Conservation (phyloP, 2,888 invertebrate species). For the Geotrupes spiniger region DNA sequence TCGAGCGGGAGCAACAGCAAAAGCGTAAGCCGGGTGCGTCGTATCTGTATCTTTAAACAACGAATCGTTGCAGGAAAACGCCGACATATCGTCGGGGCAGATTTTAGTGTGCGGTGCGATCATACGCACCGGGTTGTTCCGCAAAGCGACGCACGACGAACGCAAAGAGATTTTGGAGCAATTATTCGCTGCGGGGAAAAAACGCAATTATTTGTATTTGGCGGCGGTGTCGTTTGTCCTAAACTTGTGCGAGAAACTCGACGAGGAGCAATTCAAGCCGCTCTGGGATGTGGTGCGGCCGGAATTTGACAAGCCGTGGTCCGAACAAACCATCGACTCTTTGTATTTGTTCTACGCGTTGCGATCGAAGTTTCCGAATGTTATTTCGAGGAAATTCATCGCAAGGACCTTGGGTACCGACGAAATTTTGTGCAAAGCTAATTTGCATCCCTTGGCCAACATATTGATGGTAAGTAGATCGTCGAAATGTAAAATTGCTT, state of each 20-base stretch:
- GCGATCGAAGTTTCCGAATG: constrained; percentile 50
- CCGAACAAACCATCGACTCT: constrained; percentile 64
- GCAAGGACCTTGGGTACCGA: constrained; percentile 57
- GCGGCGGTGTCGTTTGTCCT: constrained; percentile 61
- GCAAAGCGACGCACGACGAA: constrained; percentile 53
- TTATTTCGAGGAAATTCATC: constrained; percentile 55
- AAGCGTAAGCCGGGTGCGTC: constrained; percentile 60
- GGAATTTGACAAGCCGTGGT: constrained; percentile 61
- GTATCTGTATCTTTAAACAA: too few relatives aligned
- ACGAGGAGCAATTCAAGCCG: constrained; percentile 55
- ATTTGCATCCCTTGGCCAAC: constrained; percentile 55
- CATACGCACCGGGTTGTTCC: constrained; percentile 62
- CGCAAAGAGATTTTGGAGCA: constrained; percentile 50
- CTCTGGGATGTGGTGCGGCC: constrained; percentile 62
- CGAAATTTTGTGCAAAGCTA: constrained; percentile 59
- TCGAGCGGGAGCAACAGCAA: constrained; percentile 59
- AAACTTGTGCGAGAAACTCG: constrained; percentile 56
- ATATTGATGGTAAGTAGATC: constrained; percentile 62
- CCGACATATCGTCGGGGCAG: constrained; percentile 69
- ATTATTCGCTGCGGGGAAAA: constrained; percentile 56
- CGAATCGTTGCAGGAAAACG: constrained; percentile 61
- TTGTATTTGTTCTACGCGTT: constrained; percentile 58
- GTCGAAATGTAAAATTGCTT: neutral
- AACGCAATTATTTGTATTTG: constrained; percentile 61
- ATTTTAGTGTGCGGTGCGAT: constrained; percentile 69